Conservation (phyloP, 2,888 invertebrate species). For the Scaptomyza reducta region DNA sequence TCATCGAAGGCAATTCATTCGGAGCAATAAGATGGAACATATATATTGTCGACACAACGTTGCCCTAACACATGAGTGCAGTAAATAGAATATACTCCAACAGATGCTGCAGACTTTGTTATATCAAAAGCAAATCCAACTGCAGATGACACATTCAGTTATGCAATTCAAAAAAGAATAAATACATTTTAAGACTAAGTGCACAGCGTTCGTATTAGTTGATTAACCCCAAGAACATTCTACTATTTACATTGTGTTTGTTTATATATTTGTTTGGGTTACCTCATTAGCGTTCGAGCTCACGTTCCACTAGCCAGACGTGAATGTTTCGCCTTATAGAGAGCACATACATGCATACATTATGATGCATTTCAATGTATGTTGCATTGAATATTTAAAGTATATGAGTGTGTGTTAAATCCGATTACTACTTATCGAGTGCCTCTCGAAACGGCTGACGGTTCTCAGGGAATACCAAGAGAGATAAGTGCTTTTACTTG, state of each 20-base stretch:
- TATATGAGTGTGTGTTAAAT: neutral
- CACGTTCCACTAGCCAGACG: conserved; percentile 55
- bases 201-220: conserved; percentile 25
- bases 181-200: neutral
- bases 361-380: conserved; percentile 9
- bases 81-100: neutral
- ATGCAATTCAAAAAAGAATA: neutral
- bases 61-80: conserved; percentile 18
- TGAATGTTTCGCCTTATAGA: conserved; percentile 23
- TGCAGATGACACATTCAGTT: conserved; percentile 1
- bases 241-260: conserved; percentile 34
- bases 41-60: neutral
- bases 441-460: conserved; percentile 28
- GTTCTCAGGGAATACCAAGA: conserved; percentile 9
- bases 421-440: conserved; percentile 8
- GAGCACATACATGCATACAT: conserved; percentile 3
- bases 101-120: neutral
- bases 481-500: conserved; percentile 44
- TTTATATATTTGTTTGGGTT: conserved; percentile 33
- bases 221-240: conserved; percentile 48
- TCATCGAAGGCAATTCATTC: conserved; percentile 34
- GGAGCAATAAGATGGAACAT: conserved; percentile 3
- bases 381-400: conserved; percentile 1
- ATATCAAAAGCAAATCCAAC: too few species aligned
- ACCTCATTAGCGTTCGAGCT: conserved; percentile 55